Evolutionary conservation across 30 jellyfish, hydroid and myxozoan species (phyloP).

Genomic region (Turritopsis dohrnii): DNA sequence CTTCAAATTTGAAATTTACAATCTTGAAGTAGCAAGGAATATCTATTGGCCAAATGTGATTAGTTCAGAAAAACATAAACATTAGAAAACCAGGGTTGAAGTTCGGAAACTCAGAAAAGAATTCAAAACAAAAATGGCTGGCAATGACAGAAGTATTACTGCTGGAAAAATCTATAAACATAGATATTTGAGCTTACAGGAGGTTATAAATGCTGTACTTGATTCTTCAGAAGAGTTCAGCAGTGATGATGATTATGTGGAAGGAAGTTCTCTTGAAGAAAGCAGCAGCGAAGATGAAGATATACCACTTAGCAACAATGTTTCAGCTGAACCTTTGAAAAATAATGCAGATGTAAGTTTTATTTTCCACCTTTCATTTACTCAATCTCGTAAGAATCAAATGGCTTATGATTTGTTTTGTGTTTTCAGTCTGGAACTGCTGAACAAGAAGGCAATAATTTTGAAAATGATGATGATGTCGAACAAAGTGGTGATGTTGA

Average conservation of each 20-base stretch:
- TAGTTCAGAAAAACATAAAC: conserved; percentile 3
- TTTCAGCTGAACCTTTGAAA: not conserved
- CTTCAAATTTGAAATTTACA: too few species aligned
- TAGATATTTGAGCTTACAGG: not conserved
- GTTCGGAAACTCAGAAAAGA: not conserved
- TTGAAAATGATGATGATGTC: conserved; percentile 5
- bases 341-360: not conserved
- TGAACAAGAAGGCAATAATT: conserved; percentile 5
- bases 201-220: not conserved
- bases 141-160: conserved; percentile 3
- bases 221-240: conserved; percentile 8
- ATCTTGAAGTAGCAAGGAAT: too few species aligned
- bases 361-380: conserved; percentile 3
- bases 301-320: not conserved
- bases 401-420: not conserved
- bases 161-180: not conserved
- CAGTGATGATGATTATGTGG: conserved; percentile 2
- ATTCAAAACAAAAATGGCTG: not conserved
- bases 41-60: not conserved
- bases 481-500: too few species aligned
- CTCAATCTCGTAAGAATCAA: conserved; percentile 1
- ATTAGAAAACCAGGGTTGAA: not conserved
- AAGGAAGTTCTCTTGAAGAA: conserved; percentile 9
- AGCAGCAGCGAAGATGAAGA: conserved; percentile 4
- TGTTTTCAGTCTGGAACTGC: not conserved